Evolutionary conservation across 2,888 invertebrate species (phyloP).

Genomic region (Philereme transversata): DNA sequence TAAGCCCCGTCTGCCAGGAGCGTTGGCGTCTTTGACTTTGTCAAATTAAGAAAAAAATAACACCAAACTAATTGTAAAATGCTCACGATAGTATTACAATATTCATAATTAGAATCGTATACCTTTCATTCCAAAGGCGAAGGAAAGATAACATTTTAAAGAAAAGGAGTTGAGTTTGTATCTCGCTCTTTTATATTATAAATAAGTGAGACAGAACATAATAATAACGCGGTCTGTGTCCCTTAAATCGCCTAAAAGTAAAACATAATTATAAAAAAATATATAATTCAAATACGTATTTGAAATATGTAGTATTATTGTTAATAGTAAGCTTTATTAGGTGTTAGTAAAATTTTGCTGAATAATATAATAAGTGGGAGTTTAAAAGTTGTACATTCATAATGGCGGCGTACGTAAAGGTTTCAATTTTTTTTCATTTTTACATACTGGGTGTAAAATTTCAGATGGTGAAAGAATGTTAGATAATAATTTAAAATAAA

Average conservation of each 20-base stretch:
- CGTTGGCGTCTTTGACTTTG: background rate
- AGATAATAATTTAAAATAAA: too few species aligned
- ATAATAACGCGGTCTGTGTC: background rate
- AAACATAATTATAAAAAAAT: background rate
- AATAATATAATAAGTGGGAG: background rate
- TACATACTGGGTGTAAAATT: too few species aligned
- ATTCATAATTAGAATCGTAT: constrained; percentile 1
- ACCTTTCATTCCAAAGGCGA: too few species aligned
- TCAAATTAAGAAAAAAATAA: constrained; percentile 11
- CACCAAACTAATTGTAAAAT: constrained; percentile 42
- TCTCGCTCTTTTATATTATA: background rate
- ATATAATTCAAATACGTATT: constrained; percentile 6
- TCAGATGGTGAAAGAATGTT: too few species aligned
- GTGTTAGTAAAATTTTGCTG: constrained; percentile 6
- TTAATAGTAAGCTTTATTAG: constrained; percentile 18
- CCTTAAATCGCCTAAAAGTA: constrained; percentile 2
- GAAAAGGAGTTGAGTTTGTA: too few species aligned
- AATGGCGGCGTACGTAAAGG: too few species aligned
- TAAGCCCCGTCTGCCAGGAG: too few species aligned
- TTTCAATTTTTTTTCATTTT: too few species aligned
- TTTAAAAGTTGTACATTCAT: background rate
- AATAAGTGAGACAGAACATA: background rate
- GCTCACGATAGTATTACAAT: constrained; percentile 47
- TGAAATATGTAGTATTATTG: constrained; percentile 21
- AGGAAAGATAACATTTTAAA: too few species aligned